Conservation (phyloP, 2,113 vertebrate species). For the Martes martes region DNA sequence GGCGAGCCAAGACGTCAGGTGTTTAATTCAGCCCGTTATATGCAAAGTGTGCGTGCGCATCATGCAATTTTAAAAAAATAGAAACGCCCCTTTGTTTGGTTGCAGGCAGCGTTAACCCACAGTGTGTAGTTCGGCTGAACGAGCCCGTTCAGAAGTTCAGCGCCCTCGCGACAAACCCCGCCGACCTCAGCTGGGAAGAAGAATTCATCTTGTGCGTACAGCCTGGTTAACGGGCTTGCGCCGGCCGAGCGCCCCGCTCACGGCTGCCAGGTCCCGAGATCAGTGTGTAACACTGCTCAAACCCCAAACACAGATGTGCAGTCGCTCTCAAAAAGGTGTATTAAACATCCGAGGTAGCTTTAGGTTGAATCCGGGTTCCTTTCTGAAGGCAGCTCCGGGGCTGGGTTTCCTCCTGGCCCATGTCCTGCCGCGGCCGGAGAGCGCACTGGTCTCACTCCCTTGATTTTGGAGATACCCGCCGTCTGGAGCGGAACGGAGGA, state of each 20-base stretch:
- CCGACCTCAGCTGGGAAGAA: conserved; percentile 90
- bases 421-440: no score
- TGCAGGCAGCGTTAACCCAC: conserved; percentile 83
- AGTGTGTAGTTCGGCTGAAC: conserved; percentile 87
- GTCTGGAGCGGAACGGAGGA: not conserved
- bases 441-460: accelerated
- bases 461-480: not conserved
- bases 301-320: not conserved
- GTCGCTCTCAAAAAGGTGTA: not conserved
- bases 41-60: accelerated
- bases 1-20: not conserved
- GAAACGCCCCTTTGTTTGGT: not conserved
- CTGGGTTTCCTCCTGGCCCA: accelerated
- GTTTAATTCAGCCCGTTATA: not conserved
- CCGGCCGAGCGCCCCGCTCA: not conserved
- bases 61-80: not conserved
- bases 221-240: not conserved
- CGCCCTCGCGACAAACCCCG: conserved; percentile 80
- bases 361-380: not conserved
- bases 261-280: no score
- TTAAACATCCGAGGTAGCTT: not conserved
- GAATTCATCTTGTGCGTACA: conserved; percentile 94
- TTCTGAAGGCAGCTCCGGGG: not conserved
- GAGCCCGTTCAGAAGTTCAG: conserved; percentile 92
- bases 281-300: accelerated